Conservation (phyloP, 2,113 vertebrate genomes). For the Pelecanoides urinatrix region DNA sequence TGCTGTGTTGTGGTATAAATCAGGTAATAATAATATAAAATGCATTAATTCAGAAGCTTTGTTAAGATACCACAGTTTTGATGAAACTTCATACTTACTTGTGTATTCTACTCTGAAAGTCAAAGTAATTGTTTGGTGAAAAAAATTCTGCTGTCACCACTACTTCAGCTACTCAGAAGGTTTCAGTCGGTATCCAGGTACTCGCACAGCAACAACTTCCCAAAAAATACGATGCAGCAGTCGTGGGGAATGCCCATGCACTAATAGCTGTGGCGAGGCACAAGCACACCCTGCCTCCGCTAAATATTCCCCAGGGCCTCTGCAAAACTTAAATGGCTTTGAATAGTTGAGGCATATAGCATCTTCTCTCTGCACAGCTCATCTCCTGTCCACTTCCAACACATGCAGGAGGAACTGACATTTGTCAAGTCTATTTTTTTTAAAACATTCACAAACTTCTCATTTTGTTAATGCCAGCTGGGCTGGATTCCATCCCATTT, state of each 20-base stretch:
- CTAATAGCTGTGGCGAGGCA: background rate
- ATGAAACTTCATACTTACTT: background rate
- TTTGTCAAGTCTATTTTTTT: background rate
- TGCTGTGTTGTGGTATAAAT: background rate
- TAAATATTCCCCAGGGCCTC: background rate
- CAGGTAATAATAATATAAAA: background rate
- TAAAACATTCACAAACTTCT: background rate
- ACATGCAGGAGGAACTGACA: background rate
- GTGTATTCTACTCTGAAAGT: background rate
- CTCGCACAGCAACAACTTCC: background rate
- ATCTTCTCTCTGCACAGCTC: background rate
- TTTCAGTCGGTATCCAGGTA: background rate
- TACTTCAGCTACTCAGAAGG: rapidly evolving
- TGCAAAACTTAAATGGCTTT: background rate
- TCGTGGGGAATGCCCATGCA: rapidly evolving
- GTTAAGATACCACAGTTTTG: background rate
- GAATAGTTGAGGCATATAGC: background rate
- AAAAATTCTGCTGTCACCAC: background rate
- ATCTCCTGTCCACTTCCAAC: background rate
- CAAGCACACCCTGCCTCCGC: rapidly evolving
- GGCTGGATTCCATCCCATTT: background rate
- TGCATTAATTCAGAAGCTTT: background rate
- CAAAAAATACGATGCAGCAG: rapidly evolving
- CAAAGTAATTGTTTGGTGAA: background rate
- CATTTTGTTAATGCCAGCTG: background rate